Evolutionary conservation across 37 sponge, comb jelly and placozoan genomes (phyloP), one percentile per base, ranked within the genome.

Genomic region (Ephydatia muelleri): DNA sequence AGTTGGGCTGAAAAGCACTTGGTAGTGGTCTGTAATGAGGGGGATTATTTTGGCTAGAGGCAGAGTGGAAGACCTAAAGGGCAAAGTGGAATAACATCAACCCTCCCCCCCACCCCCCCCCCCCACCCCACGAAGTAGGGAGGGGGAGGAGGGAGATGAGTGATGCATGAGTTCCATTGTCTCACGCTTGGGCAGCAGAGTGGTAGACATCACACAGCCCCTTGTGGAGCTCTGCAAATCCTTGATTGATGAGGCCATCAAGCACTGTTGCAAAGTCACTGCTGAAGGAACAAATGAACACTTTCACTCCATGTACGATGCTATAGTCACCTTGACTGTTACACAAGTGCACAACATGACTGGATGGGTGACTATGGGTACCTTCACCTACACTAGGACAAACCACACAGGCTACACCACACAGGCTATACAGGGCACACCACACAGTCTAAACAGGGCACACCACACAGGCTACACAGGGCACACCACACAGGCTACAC

Each of bases 1-100:
- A 89, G 16, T 77, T 85, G 43, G 43, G 6, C 43, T 40, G 28
- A 79, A 79, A 21, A 78, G 6, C 3, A 69, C 19, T n/a, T 77
- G 80, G 1, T 37, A 29, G 26, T 39, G 28, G 80, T 86, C 86
- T 37, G 67, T 65, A 0, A 86, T 36, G 32, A 86, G 37, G 72
- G 86, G 86, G 16, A 86, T 86, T 32, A 86, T 73, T 21, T 65
- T 70, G 38, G 86, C 86, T 47, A 86, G 38, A 13, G 86, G 76
- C 49, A 86, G 49, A 28, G 31, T 78, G 29, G 86, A 13, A 2
- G 22, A 25, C 38, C 82, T 82, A 35, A 0, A n/a, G 38, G 49
- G 64, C 6, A 70, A 14, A 6, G 26, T 33, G 36, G 31, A 31
- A 3, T 32, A 40, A 65, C 49, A 77, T n/a, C 13, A 28, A 32